These are phyloP conservation scores for Pogonophryne albipinna DNA, from an alignment of 2,797 vertebrate genomes.

Conservation along the genomic window DNA sequence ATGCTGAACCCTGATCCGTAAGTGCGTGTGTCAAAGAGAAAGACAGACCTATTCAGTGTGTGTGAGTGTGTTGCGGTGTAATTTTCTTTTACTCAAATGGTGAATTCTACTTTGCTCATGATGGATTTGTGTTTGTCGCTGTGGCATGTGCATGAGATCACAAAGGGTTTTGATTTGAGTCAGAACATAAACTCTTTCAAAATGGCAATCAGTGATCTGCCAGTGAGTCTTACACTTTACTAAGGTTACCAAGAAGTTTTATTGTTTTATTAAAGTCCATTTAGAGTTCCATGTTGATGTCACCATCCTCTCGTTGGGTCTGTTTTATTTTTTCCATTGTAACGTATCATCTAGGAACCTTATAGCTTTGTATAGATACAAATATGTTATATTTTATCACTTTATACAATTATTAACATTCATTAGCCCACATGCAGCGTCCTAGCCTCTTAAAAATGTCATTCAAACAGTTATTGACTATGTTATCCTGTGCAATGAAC, in stretches of 20 bases:
- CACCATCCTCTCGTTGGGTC: neutral
- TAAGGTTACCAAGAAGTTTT: neutral
- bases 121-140: constrained; percentile 29
- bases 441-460: neutral
- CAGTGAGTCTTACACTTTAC: neutral
- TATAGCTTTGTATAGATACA: neutral
- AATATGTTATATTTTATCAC: neutral
- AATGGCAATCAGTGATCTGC: neutral
- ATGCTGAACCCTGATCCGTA: constrained; percentile 75
- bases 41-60: constrained; percentile 32
- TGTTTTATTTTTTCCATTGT: neutral
- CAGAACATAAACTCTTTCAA: neutral
- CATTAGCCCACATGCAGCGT: neutral
- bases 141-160: constrained; percentile 51
- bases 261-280: too few species aligned
- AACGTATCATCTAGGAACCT: neutral
- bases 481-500: too few species aligned
- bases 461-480: too few species aligned
- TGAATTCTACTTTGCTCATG: constrained; percentile 24
- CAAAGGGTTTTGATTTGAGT: constrained; percentile 9
- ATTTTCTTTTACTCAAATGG: constrained; percentile 6
- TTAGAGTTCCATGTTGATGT: neutral
- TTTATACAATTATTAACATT: neutral
- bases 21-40: constrained; percentile 63
- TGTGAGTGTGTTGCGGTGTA: constrained; percentile 34